A percentile compares a stretch with the other conserved stretches of the same genome.
Evolutionary conservation across 2,797 vertebrate genomes (phyloP).

Genomic region (Neopelma chrysocephalum): DNA sequence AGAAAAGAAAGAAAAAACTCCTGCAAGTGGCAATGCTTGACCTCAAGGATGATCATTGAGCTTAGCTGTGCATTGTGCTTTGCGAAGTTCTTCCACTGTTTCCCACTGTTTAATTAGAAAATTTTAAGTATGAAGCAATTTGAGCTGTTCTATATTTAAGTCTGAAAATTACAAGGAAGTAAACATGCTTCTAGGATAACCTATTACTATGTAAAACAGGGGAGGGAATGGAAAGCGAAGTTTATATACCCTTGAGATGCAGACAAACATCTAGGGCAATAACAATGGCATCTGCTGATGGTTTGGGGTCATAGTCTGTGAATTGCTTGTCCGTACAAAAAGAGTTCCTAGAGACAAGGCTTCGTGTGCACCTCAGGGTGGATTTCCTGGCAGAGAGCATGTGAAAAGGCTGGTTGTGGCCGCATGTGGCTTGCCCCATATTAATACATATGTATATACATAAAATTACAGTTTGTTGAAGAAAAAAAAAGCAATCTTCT

Average conservation of each 20-base stretch:
- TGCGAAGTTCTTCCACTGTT: background rate
- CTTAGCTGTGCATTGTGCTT: background rate
- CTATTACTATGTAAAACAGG: constrained; percentile 6
- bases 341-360: background rate
- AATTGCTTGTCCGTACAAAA: background rate
- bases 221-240: background rate
- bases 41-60: background rate
- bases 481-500: background rate
- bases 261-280: background rate
- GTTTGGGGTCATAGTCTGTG: background rate
- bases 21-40: background rate
- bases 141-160: background rate
- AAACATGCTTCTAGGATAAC: background rate
- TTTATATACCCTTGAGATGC: background rate
- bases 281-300: background rate
- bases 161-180: background rate
- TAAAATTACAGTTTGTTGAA: background rate
- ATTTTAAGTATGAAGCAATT: background rate
- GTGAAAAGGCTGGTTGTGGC: background rate
- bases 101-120: background rate
- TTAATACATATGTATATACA: background rate
- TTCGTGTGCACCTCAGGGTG: background rate
- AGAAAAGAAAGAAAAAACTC: background rate
- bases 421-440: background rate
- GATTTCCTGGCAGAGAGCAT: background rate